A percentile compares a stretch with the other conserved stretches of the same genome.
phyloP scores from a whole-genome alignment of 2,113 vertebrate genomes.

The Lota lota region DNA sequence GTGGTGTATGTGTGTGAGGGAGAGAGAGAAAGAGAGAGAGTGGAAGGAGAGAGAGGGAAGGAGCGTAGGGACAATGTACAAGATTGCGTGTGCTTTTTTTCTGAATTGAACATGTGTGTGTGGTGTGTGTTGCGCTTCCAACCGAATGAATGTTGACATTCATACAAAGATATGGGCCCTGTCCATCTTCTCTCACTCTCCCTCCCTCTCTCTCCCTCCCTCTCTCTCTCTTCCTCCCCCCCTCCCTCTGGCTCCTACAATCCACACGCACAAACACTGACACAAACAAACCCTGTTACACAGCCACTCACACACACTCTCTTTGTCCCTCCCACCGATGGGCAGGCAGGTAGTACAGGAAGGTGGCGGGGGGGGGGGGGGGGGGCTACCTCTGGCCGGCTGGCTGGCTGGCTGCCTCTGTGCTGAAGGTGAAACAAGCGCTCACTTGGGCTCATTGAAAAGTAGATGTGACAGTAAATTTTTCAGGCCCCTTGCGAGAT shows the following conservation, averaged over 20 bases:
- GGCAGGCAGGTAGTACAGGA: no score
- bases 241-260: neutral
- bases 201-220: neutral
- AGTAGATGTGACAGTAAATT: slow-evolving; percentile 96
- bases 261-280: neutral
- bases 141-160: slow-evolving; percentile 2
- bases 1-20: slow-evolving; percentile 2
- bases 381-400: neutral
- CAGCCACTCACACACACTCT: slow-evolving; percentile 22
- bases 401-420: slow-evolving; percentile 60
- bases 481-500: slow-evolving; percentile 87
- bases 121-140: slow-evolving; percentile 2
- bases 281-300: slow-evolving; percentile 1
- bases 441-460: slow-evolving; percentile 93
- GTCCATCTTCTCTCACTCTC: slow-evolving; percentile 16
- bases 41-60: no score
- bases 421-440: slow-evolving; percentile 95
- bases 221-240: neutral
- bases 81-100: no score
- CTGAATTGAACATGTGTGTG: neutral
- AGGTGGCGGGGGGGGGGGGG: neutral
- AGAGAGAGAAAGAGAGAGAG: neutral
- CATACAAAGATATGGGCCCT: slow-evolving; percentile 1
- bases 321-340: neutral
- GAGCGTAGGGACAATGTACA: no score